phyloP scores from a whole-genome alignment of 2,888 invertebrate genomes.

The Stenolophus ochropezus region DNA sequence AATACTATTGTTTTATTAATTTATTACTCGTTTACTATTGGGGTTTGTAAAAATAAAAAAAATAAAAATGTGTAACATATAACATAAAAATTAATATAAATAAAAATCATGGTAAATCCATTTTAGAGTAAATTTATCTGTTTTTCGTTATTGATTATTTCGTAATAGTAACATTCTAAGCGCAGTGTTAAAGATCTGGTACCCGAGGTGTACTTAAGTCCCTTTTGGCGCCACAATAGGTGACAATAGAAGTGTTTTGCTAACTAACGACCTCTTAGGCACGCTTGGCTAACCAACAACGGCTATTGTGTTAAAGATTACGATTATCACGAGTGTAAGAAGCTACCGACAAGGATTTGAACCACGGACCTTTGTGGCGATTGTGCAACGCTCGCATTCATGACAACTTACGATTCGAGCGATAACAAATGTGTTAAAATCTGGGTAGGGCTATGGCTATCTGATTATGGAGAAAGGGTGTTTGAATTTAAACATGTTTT shows the following conservation, averaged over 20 bases:
- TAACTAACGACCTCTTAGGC: conserved; percentile 73
- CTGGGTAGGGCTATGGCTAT: not conserved
- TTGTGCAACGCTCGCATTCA: conserved; percentile 40
- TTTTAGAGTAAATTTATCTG: no score
- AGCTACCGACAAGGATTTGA: conserved; percentile 45
- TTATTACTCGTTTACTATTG: no score
- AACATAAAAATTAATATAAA: no score
- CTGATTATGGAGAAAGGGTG: not conserved
- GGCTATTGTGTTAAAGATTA: conserved; percentile 70
- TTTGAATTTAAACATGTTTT: not conserved
- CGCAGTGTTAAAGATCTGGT: not conserved
- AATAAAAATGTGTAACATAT: no score
- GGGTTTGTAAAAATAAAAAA: no score
- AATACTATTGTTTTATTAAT: no score
- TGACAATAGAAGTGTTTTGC: conserved; percentile 73
- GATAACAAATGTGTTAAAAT: conserved; percentile 36
- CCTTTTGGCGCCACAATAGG: conserved; percentile 71
- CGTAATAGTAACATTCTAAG: conserved; percentile 6
- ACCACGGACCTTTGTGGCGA: conserved; percentile 41
- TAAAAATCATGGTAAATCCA: no score
- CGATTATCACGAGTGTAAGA: conserved; percentile 67
- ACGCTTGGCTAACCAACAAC: conserved; percentile 71
- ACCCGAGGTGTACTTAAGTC: conserved; percentile 69
- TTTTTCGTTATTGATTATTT: not conserved
- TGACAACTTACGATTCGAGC: conserved; percentile 2